Evolutionary conservation across 2,888 invertebrate genomes (phyloP).

Genomic region (Caenorhabditis zanzibari): DNA sequence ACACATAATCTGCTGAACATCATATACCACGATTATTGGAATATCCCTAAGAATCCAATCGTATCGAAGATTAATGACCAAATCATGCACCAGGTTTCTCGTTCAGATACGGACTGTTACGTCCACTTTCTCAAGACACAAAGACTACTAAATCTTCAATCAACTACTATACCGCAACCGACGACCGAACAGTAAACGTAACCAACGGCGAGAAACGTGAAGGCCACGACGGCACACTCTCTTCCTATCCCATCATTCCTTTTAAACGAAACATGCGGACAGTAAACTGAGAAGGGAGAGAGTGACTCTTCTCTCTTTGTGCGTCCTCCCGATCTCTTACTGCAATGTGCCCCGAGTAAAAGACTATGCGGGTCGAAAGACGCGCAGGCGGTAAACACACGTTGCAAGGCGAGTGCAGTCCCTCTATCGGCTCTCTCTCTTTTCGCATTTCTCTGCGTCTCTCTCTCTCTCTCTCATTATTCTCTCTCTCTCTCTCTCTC

Average conservation of each 20-base stretch:
- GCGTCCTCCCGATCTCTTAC: constrained; percentile 15
- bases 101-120: too few relatives aligned
- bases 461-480: not conserved
- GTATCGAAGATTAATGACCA: too few relatives aligned
- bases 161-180: constrained; percentile 9
- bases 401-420: constrained; percentile 41
- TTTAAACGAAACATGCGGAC: constrained; percentile 41
- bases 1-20: too few relatives aligned
- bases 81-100: too few relatives aligned
- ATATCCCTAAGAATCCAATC: too few relatives aligned
- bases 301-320: constrained; percentile 17
- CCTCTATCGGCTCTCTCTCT: constrained; percentile 36
- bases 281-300: constrained; percentile 9
- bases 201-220: constrained; percentile 22
- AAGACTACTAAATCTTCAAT: constrained; percentile 13
- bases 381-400: constrained; percentile 61
- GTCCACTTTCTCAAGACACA: not conserved
- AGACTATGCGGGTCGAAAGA: constrained; percentile 25
- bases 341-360: constrained; percentile 33
- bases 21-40: too few relatives aligned
- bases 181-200: constrained; percentile 17
- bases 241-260: constrained; percentile 14
- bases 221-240: constrained; percentile 48
- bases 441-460: constrained; percentile 30
- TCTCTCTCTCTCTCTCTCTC: constrained; percentile 5